Evolutionary conservation across 2,113 vertebrate genomes (phyloP).

Genomic region (Vanacampus margaritifer): DNA sequence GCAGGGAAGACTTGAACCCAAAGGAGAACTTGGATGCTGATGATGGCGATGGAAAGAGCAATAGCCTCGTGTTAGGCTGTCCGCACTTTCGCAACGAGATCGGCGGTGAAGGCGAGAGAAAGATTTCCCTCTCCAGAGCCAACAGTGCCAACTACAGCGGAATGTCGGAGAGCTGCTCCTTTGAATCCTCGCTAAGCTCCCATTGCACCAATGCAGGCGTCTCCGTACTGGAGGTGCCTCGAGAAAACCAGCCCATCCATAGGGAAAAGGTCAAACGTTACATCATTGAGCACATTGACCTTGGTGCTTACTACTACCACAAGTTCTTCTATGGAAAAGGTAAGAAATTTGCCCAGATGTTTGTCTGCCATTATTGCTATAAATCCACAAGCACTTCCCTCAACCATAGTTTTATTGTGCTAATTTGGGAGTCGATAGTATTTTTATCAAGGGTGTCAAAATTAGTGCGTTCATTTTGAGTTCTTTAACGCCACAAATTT

Average conservation of each 20-base stretch:
- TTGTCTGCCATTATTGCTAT: not conserved
- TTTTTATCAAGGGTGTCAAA: no score
- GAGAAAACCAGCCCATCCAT: constrained; percentile 92
- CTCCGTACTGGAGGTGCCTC: constrained; percentile 91
- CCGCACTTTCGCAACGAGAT: constrained; percentile 94
- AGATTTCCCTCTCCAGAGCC: constrained; percentile 87
- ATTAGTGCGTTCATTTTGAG: no score
- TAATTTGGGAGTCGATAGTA: not conserved
- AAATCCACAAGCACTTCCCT: not conserved
- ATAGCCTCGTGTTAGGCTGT: constrained; percentile 84
- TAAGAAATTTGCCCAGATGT: constrained; percentile 57
- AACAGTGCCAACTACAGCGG: constrained; percentile 80
- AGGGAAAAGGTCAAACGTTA: constrained; percentile 96
- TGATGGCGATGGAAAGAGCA: constrained; percentile 95
- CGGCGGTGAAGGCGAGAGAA: constrained; percentile 89
- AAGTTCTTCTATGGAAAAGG: constrained; percentile 97
- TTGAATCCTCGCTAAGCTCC: constrained; percentile 92
- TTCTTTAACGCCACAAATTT: no score
- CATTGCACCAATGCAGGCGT: constrained; percentile 97
- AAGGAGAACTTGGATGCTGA: constrained; percentile 90
- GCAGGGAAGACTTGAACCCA: constrained; percentile 90
- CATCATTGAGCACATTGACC: constrained; percentile 96
- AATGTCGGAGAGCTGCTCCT: constrained; percentile 87
- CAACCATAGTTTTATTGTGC: not conserved
- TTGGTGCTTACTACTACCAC: constrained; percentile 96